Conservation (phyloP, 2,113 vertebrate genomes). For the Syngnathoides biaculeatus region DNA sequence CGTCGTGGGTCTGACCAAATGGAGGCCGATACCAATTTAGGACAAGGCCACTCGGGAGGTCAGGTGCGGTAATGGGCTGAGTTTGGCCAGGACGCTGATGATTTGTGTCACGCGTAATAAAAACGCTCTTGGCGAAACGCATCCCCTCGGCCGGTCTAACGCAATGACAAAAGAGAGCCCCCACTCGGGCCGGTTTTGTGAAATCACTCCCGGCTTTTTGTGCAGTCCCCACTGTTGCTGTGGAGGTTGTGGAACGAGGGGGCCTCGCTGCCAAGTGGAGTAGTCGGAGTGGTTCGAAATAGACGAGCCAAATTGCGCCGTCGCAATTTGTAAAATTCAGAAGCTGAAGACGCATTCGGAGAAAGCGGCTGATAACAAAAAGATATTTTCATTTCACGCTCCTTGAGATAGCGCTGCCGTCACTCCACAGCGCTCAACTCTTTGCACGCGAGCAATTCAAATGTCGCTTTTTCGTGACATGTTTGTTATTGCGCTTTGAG, state of each 20-base stretch:
- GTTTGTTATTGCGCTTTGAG: neutral
- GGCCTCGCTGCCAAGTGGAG: neutral
- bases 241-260: neutral
- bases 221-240: too few species aligned
- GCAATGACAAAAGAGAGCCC: neutral
- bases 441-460: neutral
- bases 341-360: neutral
- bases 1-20: neutral
- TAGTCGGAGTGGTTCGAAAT: neutral
- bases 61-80: neutral
- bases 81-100: neutral
- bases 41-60: neutral
- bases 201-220: neutral
- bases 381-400: neutral
- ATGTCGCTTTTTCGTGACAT: neutral
- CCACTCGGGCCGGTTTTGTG: neutral
- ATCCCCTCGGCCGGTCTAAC: neutral
- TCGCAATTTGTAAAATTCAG: neutral
- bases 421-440: neutral
- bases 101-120: neutral
- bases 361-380: neutral
- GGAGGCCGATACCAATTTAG: slow-evolving; percentile 4
- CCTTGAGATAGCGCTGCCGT: neutral
- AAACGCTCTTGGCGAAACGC: neutral
- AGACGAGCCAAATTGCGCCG: neutral